These are phyloP conservation scores for Morone saxatilis DNA, from an alignment of 2,113 vertebrate genomes.

Conservation along the genomic window DNA sequence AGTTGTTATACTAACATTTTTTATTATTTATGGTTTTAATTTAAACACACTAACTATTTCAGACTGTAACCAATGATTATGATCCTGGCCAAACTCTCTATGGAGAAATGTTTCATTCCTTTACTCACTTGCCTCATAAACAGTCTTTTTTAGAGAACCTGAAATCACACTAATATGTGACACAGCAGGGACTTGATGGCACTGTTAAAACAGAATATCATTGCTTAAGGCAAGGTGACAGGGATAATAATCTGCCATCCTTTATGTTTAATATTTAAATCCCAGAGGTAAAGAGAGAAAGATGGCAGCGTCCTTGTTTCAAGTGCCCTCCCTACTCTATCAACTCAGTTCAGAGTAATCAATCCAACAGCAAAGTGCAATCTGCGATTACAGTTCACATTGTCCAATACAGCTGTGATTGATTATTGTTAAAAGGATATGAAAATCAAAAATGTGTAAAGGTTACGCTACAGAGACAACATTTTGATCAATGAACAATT, in stretches of 20 bases:
- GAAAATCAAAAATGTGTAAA: constrained; percentile 26
- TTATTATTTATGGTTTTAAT: neutral
- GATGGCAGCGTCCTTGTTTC: constrained; percentile 85
- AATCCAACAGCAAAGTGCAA: constrained; percentile 54
- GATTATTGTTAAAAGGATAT: constrained; percentile 26
- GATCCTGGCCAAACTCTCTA: neutral
- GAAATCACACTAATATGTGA: constrained; percentile 86
- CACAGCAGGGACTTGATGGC: constrained; percentile 89
- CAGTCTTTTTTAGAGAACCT: constrained; percentile 45
- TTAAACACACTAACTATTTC: constrained; percentile 7
- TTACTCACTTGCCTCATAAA: constrained; percentile 36
- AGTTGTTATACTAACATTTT: neutral
- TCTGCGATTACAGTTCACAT: constrained; percentile 34
- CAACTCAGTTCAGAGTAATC: constrained; percentile 59
- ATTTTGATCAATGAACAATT: constrained; percentile 10
- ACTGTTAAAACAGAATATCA: constrained; percentile 87
- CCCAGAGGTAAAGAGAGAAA: constrained; percentile 77
- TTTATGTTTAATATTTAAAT: constrained; percentile 91
- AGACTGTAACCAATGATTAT: constrained; percentile 25
- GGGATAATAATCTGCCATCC: constrained; percentile 89
- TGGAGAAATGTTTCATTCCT: constrained; percentile 23
- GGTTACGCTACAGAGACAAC: neutral
- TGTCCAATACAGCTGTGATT: constrained; percentile 42
- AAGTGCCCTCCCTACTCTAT: constrained; percentile 76
- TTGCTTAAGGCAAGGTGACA: constrained; percentile 92